phyloP scores from a whole-genome alignment of 1,140 invertebrate species.

The Teleopsis dalmanni region DNA sequence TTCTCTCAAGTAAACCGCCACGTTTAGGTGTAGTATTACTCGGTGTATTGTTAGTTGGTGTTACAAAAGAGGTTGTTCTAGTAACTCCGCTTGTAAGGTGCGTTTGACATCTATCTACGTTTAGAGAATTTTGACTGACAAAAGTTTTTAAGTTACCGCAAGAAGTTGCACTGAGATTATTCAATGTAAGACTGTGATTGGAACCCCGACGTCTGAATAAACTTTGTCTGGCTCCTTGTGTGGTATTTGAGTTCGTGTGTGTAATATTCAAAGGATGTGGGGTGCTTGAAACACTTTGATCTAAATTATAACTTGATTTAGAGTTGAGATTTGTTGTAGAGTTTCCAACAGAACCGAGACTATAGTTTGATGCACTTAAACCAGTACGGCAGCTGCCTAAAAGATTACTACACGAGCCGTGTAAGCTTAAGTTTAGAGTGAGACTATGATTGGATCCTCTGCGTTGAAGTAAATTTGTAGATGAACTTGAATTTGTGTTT shows the following conservation, averaged over 20 bases:
- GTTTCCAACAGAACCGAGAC: constrained; percentile 25
- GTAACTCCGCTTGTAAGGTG: too few relatives aligned
- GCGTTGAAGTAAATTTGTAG: constrained; percentile 62
- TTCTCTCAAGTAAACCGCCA: constrained; percentile 65
- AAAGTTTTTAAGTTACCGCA: constrained; percentile 49
- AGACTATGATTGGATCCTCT: constrained; percentile 83
- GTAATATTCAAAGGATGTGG: constrained; percentile 1
- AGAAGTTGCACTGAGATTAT: constrained; percentile 30
- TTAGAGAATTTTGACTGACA: constrained; percentile 49
- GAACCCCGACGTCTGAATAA: constrained; percentile 72
- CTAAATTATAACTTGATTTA: constrained; percentile 38
- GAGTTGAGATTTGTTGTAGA: constrained; percentile 23
- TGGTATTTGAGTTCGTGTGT: constrained; percentile 11
- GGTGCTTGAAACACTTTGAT: constrained; percentile 14
- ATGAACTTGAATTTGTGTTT: constrained; percentile 22
- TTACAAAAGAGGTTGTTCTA: constrained; percentile 13
- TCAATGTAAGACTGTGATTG: constrained; percentile 73
- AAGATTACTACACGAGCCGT: constrained; percentile 41
- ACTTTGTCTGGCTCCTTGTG: constrained; percentile 52
- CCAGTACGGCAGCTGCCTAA: constrained; percentile 27
- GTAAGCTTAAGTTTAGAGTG: constrained; percentile 51
- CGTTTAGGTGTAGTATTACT: constrained; percentile 47
- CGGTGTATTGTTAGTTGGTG: constrained; percentile 13
- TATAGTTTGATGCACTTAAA: constrained; percentile 35
- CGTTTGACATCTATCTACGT: constrained; percentile 20